phyloP scores from a whole-genome alignment of 2,113 vertebrate genomes.

The Chloropsis hardwickii region DNA sequence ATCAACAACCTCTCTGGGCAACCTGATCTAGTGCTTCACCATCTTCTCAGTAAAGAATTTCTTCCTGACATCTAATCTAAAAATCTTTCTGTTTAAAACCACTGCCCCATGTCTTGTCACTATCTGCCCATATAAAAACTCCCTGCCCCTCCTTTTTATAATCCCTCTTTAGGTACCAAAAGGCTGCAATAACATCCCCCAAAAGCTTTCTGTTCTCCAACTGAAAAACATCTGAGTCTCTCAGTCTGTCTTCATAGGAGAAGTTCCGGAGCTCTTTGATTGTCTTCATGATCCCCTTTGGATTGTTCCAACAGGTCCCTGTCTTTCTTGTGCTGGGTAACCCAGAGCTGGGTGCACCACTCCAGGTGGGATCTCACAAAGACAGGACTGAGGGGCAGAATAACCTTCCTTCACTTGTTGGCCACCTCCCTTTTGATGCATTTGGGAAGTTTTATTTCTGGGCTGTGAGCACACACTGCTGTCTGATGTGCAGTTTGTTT shows the following conservation, averaged over 20 bases:
- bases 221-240: neutral
- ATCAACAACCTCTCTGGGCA: neutral
- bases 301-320: neutral
- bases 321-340: neutral
- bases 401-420: too few species aligned
- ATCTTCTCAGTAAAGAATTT: neutral
- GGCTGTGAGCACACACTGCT: neutral
- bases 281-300: too few species aligned
- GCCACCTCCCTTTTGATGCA: neutral
- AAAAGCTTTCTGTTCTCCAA: neutral
- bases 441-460: neutral
- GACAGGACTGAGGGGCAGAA: neutral
- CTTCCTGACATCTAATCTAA: neutral
- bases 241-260: fast-evolving
- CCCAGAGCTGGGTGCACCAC: too few species aligned
- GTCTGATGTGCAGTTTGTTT: neutral
- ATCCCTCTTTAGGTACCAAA: neutral
- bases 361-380: too few species aligned
- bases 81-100: neutral
- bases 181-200: fast-evolving
- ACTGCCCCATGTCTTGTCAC: neutral
- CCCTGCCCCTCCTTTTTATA: neutral
- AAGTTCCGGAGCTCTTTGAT: neutral
- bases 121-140: neutral
- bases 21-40: neutral